A percentile compares a stretch with the other conserved stretches of the same genome.
Evolutionary conservation across 2,888 invertebrate genomes (phyloP).

Genomic region (Acronicta aceris): DNA sequence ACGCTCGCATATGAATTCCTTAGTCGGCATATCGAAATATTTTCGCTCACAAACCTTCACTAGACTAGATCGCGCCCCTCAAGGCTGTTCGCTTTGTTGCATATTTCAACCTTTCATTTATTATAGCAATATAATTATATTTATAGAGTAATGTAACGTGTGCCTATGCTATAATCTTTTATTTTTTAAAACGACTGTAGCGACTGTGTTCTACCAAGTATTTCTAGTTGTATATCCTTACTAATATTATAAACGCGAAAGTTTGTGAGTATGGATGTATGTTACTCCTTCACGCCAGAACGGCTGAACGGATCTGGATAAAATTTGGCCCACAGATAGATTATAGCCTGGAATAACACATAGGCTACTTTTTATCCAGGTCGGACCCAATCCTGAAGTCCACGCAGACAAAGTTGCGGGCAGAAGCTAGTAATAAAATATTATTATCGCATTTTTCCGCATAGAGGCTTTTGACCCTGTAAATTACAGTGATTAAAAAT

Average conservation of each 20-base stretch:
- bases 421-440: no score
- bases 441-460: background rate
- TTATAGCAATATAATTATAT: conserved; percentile 38
- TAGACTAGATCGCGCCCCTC: conserved; percentile 52
- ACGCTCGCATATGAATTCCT: conserved; percentile 22
- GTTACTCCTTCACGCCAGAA: no score
- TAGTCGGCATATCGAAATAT: conserved; percentile 40
- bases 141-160: conserved; percentile 27
- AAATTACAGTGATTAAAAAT: background rate
- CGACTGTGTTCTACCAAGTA: no score
- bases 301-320: no score
- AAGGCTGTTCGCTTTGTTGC: conserved; percentile 55
- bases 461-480: background rate
- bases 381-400: no score
- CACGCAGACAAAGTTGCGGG: no score
- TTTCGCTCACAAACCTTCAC: conserved; percentile 57
- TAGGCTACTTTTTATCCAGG: no score
- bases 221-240: no score
- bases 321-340: no score
- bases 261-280: no score
- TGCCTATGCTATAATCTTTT: conserved; percentile 3
- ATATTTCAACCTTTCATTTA: conserved; percentile 59
- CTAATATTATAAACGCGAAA: no score
- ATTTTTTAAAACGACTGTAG: background rate
- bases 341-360: no score